These are phyloP conservation scores for Eupithecia inturbata DNA, from an alignment of 2,888 invertebrate genomes.

Conservation along the genomic window DNA sequence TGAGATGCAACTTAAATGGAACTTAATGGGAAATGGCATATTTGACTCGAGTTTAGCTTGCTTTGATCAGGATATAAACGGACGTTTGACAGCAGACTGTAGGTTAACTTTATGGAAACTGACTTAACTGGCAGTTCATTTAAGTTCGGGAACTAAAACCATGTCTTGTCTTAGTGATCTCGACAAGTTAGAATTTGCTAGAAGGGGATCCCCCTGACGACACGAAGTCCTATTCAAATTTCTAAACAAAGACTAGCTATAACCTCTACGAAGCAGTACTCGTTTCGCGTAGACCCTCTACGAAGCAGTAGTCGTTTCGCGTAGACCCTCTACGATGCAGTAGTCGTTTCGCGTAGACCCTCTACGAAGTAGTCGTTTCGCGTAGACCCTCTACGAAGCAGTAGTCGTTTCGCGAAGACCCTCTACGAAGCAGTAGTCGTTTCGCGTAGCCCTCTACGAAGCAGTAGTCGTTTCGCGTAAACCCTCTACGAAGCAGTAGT, in stretches of 20 bases:
- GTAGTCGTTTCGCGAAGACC: too few species aligned
- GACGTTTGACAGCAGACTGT: background rate
- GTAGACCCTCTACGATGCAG: background rate
- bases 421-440: too few species aligned
- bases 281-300: background rate
- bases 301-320: background rate
- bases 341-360: background rate
- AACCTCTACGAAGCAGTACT: background rate
- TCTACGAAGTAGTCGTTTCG: background rate
- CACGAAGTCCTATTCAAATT: too few species aligned
- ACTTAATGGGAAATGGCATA: slow-evolving; percentile 5
- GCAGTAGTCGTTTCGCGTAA: background rate
- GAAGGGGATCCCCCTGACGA: too few species aligned
- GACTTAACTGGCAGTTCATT: background rate
- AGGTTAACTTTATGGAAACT: background rate
- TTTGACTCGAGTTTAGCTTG: background rate
- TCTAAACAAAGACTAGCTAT: too few species aligned
- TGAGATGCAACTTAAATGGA: slow-evolving; percentile 1
- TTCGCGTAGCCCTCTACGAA: too few species aligned
- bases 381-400: background rate
- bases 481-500: background rate
- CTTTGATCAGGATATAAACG: slow-evolving; percentile 5
- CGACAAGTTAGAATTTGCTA: too few species aligned
- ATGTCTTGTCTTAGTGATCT: too few species aligned
- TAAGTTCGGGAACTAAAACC: background rate